A percentile compares a stretch with the other conserved stretches of the same genome.
phyloP scores from a whole-genome alignment of 2,888 invertebrate genomes.

The Disparrhopalites patrizii region DNA sequence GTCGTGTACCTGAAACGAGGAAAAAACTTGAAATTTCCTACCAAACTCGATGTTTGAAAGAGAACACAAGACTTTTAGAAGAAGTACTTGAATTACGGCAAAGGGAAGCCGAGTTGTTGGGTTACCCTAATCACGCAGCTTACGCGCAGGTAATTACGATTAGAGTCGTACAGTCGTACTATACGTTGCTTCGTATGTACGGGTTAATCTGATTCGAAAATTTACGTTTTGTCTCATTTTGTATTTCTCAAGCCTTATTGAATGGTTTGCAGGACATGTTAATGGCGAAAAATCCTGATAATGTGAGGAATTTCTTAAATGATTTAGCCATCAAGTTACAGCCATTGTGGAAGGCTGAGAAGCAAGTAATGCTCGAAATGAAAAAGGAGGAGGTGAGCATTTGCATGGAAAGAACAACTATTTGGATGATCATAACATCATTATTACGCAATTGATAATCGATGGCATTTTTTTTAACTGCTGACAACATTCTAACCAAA shows the following conservation, averaged over 20 bases:
- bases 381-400: constrained; percentile 54
- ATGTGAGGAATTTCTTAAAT: constrained; percentile 52
- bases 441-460: too few relatives aligned
- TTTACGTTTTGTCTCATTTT: neutral
- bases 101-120: constrained; percentile 53
- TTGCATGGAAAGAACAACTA: neutral
- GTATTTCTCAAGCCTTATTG: neutral
- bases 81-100: constrained; percentile 53
- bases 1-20: constrained; percentile 52
- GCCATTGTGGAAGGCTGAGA: constrained; percentile 52
- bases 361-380: constrained; percentile 51
- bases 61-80: constrained; percentile 54
- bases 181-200: neutral
- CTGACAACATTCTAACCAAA: too few relatives aligned
- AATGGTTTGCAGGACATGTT: constrained; percentile 52
- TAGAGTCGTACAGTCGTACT: neutral
- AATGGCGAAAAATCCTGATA: constrained; percentile 54
- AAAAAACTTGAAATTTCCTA: constrained; percentile 52
- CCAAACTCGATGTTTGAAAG: constrained; percentile 53
- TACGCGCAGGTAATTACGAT: constrained; percentile 51
- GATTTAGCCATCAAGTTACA: constrained; percentile 52
- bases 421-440: neutral
- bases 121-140: constrained; percentile 54
- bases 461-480: too few relatives aligned
- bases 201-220: neutral